Evolutionary conservation across 2,113 vertebrate genomes (phyloP).

Genomic region (Rutilus rutilus): DNA sequence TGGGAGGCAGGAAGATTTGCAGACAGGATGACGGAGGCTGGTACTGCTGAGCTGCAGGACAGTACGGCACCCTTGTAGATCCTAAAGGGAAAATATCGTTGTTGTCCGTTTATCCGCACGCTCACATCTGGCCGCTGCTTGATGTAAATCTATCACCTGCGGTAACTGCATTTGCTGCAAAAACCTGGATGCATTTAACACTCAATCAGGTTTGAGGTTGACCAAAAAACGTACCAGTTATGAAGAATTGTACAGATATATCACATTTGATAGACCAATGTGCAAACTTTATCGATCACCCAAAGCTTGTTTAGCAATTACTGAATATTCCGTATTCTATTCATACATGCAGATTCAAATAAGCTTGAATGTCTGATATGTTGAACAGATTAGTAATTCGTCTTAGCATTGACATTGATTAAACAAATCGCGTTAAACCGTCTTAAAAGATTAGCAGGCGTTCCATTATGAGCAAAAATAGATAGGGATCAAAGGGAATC

Average conservation of each 20-base stretch:
- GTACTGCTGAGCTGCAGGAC: slow-evolving; percentile 16
- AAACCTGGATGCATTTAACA: background rate
- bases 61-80: slow-evolving; percentile 10
- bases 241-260: background rate
- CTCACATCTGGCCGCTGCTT: background rate
- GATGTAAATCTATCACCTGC: slow-evolving; percentile 43
- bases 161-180: background rate
- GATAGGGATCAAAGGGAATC: slow-evolving; percentile 52
- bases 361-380: slow-evolving; percentile 52
- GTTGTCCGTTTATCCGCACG: background rate
- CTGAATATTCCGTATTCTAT: slow-evolving; percentile 42
- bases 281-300: background rate
- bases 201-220: background rate
- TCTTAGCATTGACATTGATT: slow-evolving; percentile 58
- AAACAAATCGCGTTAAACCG: slow-evolving; percentile 52
- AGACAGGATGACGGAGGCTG: slow-evolving; percentile 39
- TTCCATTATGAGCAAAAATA: slow-evolving; percentile 48
- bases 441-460: slow-evolving; percentile 59
- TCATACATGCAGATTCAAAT: slow-evolving; percentile 34
- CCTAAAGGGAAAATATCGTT: background rate
- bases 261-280: background rate
- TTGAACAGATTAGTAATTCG: slow-evolving; percentile 53
- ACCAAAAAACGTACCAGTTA: background rate
- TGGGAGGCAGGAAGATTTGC: slow-evolving; percentile 35
- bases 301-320: slow-evolving; percentile 21